Evolutionary conservation across 2,888 invertebrate genomes (phyloP).

Genomic region (Drosophila emarginata): DNA sequence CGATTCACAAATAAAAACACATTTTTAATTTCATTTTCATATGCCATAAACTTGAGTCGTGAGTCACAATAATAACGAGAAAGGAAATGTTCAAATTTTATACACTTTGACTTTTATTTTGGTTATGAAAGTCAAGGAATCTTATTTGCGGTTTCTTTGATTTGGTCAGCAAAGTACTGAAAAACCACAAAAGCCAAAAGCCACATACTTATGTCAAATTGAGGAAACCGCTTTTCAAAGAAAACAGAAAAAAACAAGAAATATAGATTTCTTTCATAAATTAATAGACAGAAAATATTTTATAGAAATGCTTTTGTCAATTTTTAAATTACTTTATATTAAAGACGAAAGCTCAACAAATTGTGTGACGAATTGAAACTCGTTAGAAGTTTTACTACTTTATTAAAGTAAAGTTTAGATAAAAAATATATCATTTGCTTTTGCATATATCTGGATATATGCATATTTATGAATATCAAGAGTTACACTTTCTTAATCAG

Average conservation of each 20-base stretch:
- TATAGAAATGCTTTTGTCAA: no score
- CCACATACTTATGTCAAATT: constrained; percentile 6
- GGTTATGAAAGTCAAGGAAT: neutral
- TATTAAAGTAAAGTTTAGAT: no score
- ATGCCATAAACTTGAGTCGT: neutral
- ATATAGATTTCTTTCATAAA: neutral
- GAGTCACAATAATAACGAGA: neutral
- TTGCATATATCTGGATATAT: no score
- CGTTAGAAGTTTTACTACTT: no score
- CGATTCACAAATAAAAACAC: neutral
- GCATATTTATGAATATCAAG: no score
- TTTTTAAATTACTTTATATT: no score
- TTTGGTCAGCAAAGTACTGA: constrained; percentile 13
- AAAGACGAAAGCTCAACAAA: no score
- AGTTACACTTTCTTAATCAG: no score
- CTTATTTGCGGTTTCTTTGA: constrained; percentile 11
- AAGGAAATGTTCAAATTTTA: constrained; percentile 1
- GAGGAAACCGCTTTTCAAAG: neutral
- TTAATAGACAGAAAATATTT: no score
- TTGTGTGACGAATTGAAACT: no score
- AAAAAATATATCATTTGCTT: no score
- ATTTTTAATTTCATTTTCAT: constrained; percentile 1
- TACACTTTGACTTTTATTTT: constrained; percentile 1
- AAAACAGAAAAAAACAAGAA: neutral
- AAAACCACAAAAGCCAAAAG: constrained; percentile 6